phyloP scores from a whole-genome alignment of 1,140 invertebrate species.

The Gryllus bimaculatus region DNA sequence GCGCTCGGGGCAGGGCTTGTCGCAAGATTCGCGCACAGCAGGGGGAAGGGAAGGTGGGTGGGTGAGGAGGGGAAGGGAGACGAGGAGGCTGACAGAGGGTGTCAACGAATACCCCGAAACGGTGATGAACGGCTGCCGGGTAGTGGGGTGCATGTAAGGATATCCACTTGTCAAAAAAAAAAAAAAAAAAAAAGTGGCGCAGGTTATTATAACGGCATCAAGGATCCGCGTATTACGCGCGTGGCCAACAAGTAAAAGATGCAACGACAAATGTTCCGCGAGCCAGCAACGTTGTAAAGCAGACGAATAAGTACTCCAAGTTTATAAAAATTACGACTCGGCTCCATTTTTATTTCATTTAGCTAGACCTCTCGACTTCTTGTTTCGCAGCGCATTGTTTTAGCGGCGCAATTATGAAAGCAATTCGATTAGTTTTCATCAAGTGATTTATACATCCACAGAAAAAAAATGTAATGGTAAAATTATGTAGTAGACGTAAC shows the following conservation, averaged over 20 bases:
- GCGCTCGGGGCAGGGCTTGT: neutral
- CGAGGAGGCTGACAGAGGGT: too few species aligned
- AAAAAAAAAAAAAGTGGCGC: neutral
- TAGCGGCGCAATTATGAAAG: too few species aligned
- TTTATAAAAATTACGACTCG: neutral
- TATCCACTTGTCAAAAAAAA: neutral
- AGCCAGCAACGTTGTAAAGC: neutral
- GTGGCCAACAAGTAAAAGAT: neutral
- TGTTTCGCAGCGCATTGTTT: neutral
- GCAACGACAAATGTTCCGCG: neutral
- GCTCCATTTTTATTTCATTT: conserved; percentile 1
- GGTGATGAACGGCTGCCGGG: neutral
- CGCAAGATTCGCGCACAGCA: neutral
- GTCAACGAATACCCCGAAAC: too few species aligned
- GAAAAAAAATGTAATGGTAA: too few species aligned
- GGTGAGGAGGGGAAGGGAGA: neutral
- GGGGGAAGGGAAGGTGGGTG: neutral
- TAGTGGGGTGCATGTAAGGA: neutral
- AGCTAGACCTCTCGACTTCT: neutral
- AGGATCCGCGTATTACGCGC: neutral
- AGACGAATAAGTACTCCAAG: neutral
- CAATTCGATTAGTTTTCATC: too few species aligned
- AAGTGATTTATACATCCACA: too few species aligned
- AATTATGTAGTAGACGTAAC: too few species aligned
- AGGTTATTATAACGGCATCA: neutral